phyloP scores from a whole-genome alignment of 1,140 invertebrate species.

The Melanaphis sacchari region DNA sequence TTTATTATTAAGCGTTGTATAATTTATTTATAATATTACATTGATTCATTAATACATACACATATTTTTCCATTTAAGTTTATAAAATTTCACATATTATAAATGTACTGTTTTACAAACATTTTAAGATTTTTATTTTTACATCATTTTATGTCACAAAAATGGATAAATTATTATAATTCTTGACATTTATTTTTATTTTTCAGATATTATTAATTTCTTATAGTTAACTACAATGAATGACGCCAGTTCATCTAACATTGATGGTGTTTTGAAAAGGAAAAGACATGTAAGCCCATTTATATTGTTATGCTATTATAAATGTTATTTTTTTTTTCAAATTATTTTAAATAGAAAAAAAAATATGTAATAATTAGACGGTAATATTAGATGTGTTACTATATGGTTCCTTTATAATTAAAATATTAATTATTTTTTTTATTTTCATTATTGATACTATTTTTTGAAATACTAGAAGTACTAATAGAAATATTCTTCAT shows the following conservation, averaged over 20 bases:
- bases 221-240: slow-evolving; percentile 6
- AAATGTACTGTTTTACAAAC: neutral
- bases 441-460: neutral
- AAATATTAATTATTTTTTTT: neutral
- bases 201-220: neutral
- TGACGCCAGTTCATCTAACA: slow-evolving; percentile 38
- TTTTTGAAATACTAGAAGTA: neutral
- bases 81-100: neutral
- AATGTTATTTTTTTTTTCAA: neutral
- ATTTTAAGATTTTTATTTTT: neutral
- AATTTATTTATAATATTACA: neutral
- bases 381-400: neutral
- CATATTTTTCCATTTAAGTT: neutral
- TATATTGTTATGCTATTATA: neutral
- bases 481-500: neutral
- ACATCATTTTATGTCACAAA: neutral
- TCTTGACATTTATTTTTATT: neutral
- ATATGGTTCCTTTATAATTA: neutral
- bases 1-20: neutral
- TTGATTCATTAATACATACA: neutral
- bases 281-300: slow-evolving; percentile 41
- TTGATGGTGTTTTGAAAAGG: slow-evolving; percentile 45
- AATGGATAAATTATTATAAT: neutral
- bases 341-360: neutral
- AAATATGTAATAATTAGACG: neutral